Conservation (phyloP, 1,140 invertebrate genomes). For the Habropoda laboriosa region DNA sequence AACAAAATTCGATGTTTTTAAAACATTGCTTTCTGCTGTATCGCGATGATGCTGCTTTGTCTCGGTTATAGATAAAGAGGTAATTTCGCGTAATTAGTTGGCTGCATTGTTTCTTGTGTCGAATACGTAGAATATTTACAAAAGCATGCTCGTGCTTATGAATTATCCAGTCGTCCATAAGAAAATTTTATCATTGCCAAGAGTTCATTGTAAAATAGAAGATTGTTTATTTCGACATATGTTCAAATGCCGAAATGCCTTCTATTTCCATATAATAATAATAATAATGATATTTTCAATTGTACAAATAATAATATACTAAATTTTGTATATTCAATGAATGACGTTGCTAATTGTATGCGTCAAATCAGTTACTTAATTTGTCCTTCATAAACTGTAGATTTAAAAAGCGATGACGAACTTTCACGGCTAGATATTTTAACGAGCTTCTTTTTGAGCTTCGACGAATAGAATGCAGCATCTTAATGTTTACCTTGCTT, state of each 20-base stretch:
- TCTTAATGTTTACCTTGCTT: background rate
- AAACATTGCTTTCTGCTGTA: background rate
- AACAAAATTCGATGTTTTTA: constrained; percentile 15
- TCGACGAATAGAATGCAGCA: background rate
- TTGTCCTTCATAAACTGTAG: background rate
- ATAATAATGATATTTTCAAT: constrained; percentile 9
- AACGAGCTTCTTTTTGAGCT: background rate
- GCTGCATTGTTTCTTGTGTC: constrained; percentile 10
- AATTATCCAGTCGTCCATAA: background rate
- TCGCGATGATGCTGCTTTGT: constrained; percentile 38
- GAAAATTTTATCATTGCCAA: background rate
- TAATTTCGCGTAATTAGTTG: constrained; percentile 47
- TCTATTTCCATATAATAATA: no score
- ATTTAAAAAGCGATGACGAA: background rate
- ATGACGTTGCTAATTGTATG: no score
- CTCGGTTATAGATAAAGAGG: constrained; percentile 41
- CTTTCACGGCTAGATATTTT: background rate
- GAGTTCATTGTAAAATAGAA: background rate
- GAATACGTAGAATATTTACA: background rate
- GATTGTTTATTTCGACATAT: background rate
- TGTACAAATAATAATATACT: background rate
- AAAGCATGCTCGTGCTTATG: background rate
- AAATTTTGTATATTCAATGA: constrained; percentile 5
- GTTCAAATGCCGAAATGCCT: background rate
- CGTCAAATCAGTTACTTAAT: background rate